Conservation (phyloP, 1,140 invertebrate genomes). For the Neomicropteryx cornuta region DNA sequence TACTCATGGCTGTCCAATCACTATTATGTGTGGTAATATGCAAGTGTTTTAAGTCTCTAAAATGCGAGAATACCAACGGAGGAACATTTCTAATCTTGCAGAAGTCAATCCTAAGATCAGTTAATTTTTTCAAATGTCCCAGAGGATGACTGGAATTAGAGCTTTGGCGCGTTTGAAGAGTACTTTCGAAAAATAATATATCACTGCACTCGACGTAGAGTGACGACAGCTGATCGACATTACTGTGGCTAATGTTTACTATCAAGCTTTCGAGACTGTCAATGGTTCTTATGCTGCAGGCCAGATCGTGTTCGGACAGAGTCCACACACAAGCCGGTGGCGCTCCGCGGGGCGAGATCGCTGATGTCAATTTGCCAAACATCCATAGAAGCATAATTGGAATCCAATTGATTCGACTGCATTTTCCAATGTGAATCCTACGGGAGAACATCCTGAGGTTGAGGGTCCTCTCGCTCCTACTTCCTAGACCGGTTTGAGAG, state of each 20-base stretch:
- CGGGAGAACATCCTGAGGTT: too few species aligned
- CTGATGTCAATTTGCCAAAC: too few species aligned
- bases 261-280: constrained; percentile 33
- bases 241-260: constrained; percentile 30
- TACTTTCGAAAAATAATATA: constrained; percentile 67
- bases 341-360: too few species aligned
- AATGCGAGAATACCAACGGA: constrained; percentile 50
- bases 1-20: constrained; percentile 68
- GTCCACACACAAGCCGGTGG: too few species aligned
- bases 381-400: too few species aligned
- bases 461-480: too few species aligned
- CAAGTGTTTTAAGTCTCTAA: constrained; percentile 54
- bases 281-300: constrained; percentile 36
- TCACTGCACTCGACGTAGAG: constrained; percentile 68
- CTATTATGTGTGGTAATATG: constrained; percentile 64
- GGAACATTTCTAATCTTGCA: constrained; percentile 71
- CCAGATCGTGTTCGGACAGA: too few species aligned
- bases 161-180: constrained; percentile 27
- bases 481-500: too few species aligned
- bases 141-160: constrained; percentile 40
- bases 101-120: constrained; percentile 59
- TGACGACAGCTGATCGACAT: constrained; percentile 43
- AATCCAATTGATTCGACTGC: too few species aligned
- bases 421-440: too few species aligned
- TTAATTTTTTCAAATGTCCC: constrained; percentile 45